Evolutionary conservation across 2,113 vertebrate genomes (phyloP).

Genomic region (Cheilinus undulatus): DNA sequence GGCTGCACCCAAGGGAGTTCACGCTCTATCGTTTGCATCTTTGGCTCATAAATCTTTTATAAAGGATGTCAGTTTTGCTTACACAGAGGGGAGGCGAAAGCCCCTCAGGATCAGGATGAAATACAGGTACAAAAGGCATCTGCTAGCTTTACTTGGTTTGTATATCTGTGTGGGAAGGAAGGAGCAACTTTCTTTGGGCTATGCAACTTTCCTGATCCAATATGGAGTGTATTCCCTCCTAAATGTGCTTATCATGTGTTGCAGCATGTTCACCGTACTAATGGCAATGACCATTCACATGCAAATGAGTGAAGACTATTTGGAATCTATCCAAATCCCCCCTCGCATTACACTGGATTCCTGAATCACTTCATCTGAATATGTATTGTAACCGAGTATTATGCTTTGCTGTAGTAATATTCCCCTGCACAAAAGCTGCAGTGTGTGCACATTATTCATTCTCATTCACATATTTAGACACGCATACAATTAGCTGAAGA

Average conservation of each 20-base stretch:
- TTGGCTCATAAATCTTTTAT: slow-evolving; percentile 88
- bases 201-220: slow-evolving; percentile 43
- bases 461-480: slow-evolving; percentile 56
- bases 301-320: slow-evolving; percentile 68
- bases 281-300: slow-evolving; percentile 65
- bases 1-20: slow-evolving; percentile 78
- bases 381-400: slow-evolving; percentile 45
- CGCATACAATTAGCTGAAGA: slow-evolving; percentile 49
- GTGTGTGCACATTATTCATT: slow-evolving; percentile 47
- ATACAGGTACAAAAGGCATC: slow-evolving; percentile 81
- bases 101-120: slow-evolving; percentile 78
- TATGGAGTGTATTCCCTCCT: slow-evolving; percentile 46
- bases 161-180: slow-evolving; percentile 52
- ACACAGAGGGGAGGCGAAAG: slow-evolving; percentile 80
- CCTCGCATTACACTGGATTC: slow-evolving; percentile 46
- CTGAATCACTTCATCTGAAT: slow-evolving; percentile 64
- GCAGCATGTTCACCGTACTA: slow-evolving; percentile 73
- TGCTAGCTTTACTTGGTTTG: slow-evolving; percentile 56
- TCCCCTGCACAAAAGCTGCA: slow-evolving; percentile 52
- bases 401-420: slow-evolving; percentile 53
- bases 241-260: slow-evolving; percentile 70
- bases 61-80: slow-evolving; percentile 89
- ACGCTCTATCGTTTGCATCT: slow-evolving; percentile 85
- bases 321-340: slow-evolving; percentile 60
- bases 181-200: slow-evolving; percentile 58